phyloP scores from a whole-genome alignment of 53 echinoderm and acorn worm genomes.

The Mesocentrotus franciscanus region DNA sequence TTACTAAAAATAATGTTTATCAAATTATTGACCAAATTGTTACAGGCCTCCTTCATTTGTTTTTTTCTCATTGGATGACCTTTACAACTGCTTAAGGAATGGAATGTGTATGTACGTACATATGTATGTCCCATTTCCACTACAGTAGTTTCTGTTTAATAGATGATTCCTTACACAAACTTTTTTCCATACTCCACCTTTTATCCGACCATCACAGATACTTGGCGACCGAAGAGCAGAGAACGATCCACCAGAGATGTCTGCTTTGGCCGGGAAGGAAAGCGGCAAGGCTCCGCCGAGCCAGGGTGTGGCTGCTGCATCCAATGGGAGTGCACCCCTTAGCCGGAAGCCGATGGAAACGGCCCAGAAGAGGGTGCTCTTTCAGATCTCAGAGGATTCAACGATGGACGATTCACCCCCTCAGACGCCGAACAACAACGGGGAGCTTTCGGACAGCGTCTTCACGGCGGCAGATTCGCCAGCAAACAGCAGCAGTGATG shows the following conservation, averaged over 20 bases:
- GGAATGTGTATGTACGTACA: too few species aligned
- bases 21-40: too few species aligned
- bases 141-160: too few species aligned
- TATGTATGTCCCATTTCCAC: too few species aligned
- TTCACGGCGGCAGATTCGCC: slow-evolving; percentile 6
- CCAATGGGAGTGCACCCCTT: slow-evolving; percentile 22
- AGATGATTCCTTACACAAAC: not conserved
- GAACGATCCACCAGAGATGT: not conserved
- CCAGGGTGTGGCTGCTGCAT: not conserved
- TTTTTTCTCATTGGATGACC: too few species aligned
- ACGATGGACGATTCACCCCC: slow-evolving; percentile 73
- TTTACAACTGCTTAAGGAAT: too few species aligned
- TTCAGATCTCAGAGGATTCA: slow-evolving; percentile 72
- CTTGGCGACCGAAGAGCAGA: not conserved
- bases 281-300: not conserved
- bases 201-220: slow-evolving; percentile 5
- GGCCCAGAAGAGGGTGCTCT: slow-evolving; percentile 66
- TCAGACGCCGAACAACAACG: slow-evolving; percentile 57
- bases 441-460: slow-evolving; percentile 42
- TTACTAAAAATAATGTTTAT: too few species aligned
- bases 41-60: too few species aligned
- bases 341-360: slow-evolving; percentile 22
- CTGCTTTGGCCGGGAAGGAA: slow-evolving; percentile 32
- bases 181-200: not conserved
- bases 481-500: not conserved